Base-by-base conservation (phyloP, 2,888 invertebrate species). In the Drosophila neonasuta region DNA sequence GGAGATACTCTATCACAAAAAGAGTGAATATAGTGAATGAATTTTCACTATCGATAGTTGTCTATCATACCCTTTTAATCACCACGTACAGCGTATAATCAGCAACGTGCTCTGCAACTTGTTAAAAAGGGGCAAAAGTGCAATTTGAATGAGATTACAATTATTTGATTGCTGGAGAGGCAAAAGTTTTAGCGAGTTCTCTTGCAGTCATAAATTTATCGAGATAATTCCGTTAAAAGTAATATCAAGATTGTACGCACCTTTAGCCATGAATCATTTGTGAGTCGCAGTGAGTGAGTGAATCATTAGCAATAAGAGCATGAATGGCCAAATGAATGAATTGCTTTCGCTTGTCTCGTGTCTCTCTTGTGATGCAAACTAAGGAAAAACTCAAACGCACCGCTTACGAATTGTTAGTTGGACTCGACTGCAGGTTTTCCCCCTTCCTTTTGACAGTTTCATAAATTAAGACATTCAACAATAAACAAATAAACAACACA, bases 401-500 rank as follows among this genome's bases (percentile, higher is more conserved):
- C 73, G 76, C 73, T 56, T 29, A n/a, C 34, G 34, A 11, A 36
- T 36, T 36, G 34, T 36, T n/a, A 36, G 11, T 20, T 34, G 48
- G 46, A 45, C 42, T 46, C 45, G 48, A 15, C 34, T 66, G 51
- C 54, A 56, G 58, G 50, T 64, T 71, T 51, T 54, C 60, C 51
- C 69, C 24, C 24, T 5, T 5, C 24, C 68, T 52, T 57, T 57
- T 70, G 80, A 84, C 86, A 80, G 86, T 65, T 72, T 87, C 83
- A 86, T 86, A 85, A 86, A 86, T 82, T 87, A 87, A 82, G 87
- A 85, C 81, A 85, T 85, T 69, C 87, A 82, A 87, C 81, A 81
- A 81, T 81, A 81, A 82, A 79, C 74, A 87, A 82, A 80, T 72
- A 75, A 82, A 79, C 65, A 72, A 68, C 68, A 68, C 77, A 86